Evolutionary conservation across 2,888 invertebrate genomes (phyloP).

Genomic region (Cephonodes hylas): DNA sequence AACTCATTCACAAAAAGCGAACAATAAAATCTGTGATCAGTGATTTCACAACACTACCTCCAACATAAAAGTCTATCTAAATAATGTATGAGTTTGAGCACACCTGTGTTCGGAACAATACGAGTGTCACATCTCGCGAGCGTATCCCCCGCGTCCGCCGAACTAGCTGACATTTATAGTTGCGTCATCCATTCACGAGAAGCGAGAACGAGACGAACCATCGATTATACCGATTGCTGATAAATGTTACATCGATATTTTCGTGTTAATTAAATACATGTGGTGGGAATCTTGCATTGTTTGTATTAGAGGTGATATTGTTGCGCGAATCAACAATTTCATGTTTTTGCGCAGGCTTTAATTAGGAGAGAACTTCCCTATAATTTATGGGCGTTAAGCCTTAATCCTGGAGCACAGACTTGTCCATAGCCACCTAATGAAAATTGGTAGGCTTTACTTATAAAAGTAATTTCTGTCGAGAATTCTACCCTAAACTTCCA

Average conservation of each 20-base stretch:
- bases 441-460: no score
- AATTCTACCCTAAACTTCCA: no score
- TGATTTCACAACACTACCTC: not conserved
- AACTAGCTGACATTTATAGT: slow-evolving; percentile 43
- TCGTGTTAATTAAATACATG: not conserved
- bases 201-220: slow-evolving; percentile 19
- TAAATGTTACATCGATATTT: slow-evolving; percentile 3
- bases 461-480: no score
- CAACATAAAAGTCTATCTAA: slow-evolving; percentile 11
- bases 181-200: slow-evolving; percentile 56
- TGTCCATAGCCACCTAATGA: no score
- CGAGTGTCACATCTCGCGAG: slow-evolving; percentile 22
- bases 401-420: no score
- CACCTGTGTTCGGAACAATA: slow-evolving; percentile 38
- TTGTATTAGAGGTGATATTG: not conserved
- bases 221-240: slow-evolving; percentile 3
- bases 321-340: not conserved
- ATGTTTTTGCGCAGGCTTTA: no score
- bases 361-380: no score
- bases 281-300: not conserved
- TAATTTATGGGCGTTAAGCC: no score
- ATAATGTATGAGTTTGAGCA: slow-evolving; percentile 14
- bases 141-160: slow-evolving; percentile 16
- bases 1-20: not conserved
- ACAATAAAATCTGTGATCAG: not conserved